Percentiles rank a stretch among this genome's conserved stretches.
phyloP scores from a whole-genome alignment of 2,113 vertebrate species.

The Paradisaea rubra region DNA sequence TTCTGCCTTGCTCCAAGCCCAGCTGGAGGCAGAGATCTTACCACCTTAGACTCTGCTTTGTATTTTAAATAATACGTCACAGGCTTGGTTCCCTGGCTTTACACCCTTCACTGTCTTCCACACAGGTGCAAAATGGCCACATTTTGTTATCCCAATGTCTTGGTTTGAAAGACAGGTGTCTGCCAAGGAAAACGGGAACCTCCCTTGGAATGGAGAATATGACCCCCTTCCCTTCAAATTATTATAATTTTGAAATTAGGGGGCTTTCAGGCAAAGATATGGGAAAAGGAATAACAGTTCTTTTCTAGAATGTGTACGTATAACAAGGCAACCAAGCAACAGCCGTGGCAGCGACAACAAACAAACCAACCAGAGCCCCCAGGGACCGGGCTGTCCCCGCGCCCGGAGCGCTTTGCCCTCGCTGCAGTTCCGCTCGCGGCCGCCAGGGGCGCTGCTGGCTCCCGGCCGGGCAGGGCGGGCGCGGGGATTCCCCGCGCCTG shows the following conservation, averaged over 20 bases:
- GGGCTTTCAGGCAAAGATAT: neutral
- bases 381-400: no score
- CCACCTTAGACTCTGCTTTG: neutral
- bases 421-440: no score
- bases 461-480: no score
- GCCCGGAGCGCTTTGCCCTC: no score
- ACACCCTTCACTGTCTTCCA: neutral
- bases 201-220: neutral
- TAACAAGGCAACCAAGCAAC: neutral
- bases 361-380: no score
- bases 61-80: neutral
- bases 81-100: neutral
- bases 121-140: accelerated
- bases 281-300: neutral
- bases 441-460: no score
- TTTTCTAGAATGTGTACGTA: neutral
- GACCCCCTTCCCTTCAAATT: neutral
- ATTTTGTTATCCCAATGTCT: neutral
- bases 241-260: neutral
- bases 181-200: neutral
- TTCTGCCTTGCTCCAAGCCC: neutral
- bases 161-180: neutral
- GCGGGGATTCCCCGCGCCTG: no score
- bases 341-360: no score
- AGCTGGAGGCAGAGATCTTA: neutral